Percentiles rank a stretch among this genome's conserved stretches.
These are phyloP conservation scores for Papilio protenor DNA, from an alignment of 2,888 invertebrate species.

Conservation along the genomic window DNA sequence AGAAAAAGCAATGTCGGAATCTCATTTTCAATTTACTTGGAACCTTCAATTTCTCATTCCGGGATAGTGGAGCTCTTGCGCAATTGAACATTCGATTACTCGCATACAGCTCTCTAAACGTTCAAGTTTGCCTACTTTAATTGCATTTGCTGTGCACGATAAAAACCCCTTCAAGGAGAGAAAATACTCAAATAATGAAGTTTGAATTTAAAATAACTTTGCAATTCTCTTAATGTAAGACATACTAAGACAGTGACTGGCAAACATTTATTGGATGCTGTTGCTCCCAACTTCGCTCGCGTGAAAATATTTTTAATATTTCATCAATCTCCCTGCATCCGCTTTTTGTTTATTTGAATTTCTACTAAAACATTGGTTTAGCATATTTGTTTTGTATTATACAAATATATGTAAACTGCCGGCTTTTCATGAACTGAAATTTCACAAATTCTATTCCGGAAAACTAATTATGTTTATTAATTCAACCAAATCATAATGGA, in stretches of 20 bases:
- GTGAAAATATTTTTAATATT: neutral
- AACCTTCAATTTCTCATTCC: slow-evolving; percentile 78
- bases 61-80: slow-evolving; percentile 81
- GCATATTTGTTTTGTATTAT: neutral
- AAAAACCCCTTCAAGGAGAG: slow-evolving; percentile 42
- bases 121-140: slow-evolving; percentile 81
- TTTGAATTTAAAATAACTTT: neutral
- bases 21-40: slow-evolving; percentile 73
- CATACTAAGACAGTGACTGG: neutral
- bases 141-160: slow-evolving; percentile 76
- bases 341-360: neutral
- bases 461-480: neutral
- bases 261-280: neutral
- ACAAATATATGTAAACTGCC: neutral
- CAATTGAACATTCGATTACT: slow-evolving; percentile 83
- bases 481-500: neutral
- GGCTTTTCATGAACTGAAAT: neutral
- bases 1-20: slow-evolving; percentile 61
- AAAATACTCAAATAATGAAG: slow-evolving; percentile 25
- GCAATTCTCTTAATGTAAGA: neutral
- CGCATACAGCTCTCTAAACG: slow-evolving; percentile 76
- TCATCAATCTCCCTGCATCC: neutral
- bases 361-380: neutral
- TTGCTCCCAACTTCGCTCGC: no score
- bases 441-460: neutral